Percentiles rank a stretch among this genome's conserved stretches.
These are phyloP conservation scores for Acleris emargana DNA, from an alignment of 2,888 invertebrate genomes.

Conservation along the genomic window DNA sequence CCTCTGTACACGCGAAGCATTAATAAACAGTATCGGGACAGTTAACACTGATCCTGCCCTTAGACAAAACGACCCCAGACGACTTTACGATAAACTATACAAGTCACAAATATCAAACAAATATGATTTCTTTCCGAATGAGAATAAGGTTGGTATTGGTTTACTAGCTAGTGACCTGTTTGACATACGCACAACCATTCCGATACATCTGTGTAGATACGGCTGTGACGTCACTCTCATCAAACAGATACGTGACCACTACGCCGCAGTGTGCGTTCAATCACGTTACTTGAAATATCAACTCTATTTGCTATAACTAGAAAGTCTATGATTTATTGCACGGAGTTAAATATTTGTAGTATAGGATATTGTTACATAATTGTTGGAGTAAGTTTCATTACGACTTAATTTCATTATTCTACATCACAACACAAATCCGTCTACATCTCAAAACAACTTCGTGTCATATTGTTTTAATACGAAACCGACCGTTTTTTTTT, in stretches of 20 bases:
- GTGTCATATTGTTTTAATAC: no score
- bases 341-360: no score
- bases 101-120: neutral
- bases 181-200: conserved; percentile 6
- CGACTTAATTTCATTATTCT: no score
- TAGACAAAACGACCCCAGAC: conserved; percentile 31
- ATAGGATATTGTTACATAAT: no score
- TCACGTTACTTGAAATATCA: no score
- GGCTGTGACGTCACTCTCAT: conserved; percentile 18
- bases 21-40: conserved; percentile 27
- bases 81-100: conserved; percentile 18
- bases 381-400: no score
- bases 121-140: neutral
- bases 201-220: conserved; percentile 4
- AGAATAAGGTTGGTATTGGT: conserved; percentile 1
- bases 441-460: no score
- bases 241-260: conserved; percentile 22
- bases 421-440: no score
- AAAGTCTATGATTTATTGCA: no score
- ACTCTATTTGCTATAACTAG: no score
- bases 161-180: conserved; percentile 1
- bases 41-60: conserved; percentile 37
- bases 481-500: no score
- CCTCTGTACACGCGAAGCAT: conserved; percentile 14
- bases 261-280: conserved; percentile 17